Evolutionary conservation across 2,113 vertebrate genomes (phyloP), one percentile per base, ranked within the genome.

Genomic region (Archilochus colubris): DNA sequence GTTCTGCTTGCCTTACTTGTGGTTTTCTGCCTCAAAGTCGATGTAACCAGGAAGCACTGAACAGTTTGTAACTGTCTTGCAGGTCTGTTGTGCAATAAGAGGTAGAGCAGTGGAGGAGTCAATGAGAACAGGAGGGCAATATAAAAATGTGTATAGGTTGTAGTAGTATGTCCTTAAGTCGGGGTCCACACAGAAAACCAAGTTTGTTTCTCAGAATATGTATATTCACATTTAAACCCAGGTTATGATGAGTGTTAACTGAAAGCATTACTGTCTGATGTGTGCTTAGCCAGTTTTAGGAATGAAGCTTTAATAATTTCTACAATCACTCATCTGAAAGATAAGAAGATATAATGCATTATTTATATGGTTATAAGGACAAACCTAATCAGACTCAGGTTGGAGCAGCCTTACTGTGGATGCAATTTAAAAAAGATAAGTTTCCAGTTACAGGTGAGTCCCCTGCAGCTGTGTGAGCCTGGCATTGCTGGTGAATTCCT

Each of bases 61-160:
- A 69, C 27, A 20, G 64, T 61, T 82, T 0, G 6, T 73, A 50
- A 55, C 43, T 61, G 78, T 76, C 23, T 23, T 86, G 59, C 23
- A n/a, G 48, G 27, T 67, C 57, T 86, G 28, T 68, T 0, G 0
- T 33, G 30, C 0, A 1, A 33, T 51, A 69, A 48, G 0, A 2
- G 18, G 12, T 25, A 67, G 50, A 82, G 55, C 43, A 74, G 51
- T 59, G 75, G 43, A 83, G 9, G 9, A 9, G 16, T 38, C 44
- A 61, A 0, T 74, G 28, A 73, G n/a, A 75, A 57, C 23, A 62
- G 76, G 36, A 25, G 9, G 36, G 12, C 15, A 54, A n/a, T 53
- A 22, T 48, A 23, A 64, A 86, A 67, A 27, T 38, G 46, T 3
- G 3, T 63, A 3, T 48, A 48, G 36, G 5, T 72, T 72, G 5